phyloP scores from a whole-genome alignment of 1,140 invertebrate species.

The Leptopilina boulardi region DNA sequence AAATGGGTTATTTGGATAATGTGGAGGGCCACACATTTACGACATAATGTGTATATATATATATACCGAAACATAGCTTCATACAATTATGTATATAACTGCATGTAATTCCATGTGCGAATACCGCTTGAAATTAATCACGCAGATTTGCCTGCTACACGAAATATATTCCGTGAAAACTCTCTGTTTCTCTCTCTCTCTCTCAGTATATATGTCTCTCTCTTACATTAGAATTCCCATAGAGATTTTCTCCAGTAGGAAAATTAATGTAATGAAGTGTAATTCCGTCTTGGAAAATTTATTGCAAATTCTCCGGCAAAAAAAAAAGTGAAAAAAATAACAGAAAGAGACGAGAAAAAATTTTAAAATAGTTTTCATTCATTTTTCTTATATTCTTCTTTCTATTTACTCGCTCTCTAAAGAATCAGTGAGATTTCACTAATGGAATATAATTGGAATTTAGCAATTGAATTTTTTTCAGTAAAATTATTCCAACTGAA shows the following conservation, averaged over 20 bases:
- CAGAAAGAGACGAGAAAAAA: not conserved
- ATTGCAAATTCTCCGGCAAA: not conserved
- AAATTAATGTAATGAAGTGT: not conserved
- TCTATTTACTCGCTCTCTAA: too few species aligned
- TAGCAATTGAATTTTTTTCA: too few species aligned
- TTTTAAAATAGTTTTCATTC: too few species aligned
- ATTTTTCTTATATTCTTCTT: too few species aligned
- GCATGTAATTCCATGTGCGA: slow-evolving; percentile 32
- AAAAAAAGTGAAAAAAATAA: not conserved
- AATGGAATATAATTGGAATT: too few species aligned
- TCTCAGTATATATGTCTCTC: too few species aligned
- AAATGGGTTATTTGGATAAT: slow-evolving; percentile 6
- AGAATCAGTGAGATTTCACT: too few species aligned
- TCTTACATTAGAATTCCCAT: not conserved
- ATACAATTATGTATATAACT: slow-evolving; percentile 24
- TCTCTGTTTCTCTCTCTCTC: too few species aligned
- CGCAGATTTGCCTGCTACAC: not conserved
- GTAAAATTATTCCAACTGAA: too few species aligned
- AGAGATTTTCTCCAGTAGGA: slow-evolving; percentile 15
- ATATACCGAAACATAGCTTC: not conserved
- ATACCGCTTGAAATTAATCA: slow-evolving; percentile 19
- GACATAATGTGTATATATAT: not conserved
- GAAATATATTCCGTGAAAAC: not conserved
- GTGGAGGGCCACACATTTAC: not conserved
- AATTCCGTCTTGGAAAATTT: not conserved